These are phyloP conservation scores for Aselliscus stoliczkanus DNA, from an alignment of 2,797 vertebrate genomes.

Conservation along the genomic window DNA sequence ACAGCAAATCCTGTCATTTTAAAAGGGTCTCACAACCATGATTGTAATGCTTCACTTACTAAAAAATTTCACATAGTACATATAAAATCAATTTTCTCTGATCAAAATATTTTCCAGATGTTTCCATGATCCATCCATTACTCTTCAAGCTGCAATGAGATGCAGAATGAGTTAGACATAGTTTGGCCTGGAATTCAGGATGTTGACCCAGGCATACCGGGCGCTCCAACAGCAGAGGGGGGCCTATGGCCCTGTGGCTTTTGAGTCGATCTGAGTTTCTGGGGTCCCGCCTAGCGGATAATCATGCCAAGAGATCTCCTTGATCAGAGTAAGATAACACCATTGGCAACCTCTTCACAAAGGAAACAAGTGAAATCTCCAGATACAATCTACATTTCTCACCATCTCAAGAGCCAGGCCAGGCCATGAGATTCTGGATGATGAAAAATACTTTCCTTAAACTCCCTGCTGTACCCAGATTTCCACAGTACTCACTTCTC, in stretches of 20 bases:
- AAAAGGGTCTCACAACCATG: neutral
- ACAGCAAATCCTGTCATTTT: neutral
- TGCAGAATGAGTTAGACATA: neutral
- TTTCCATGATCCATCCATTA: neutral
- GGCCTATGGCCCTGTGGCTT: neutral
- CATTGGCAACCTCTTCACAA: neutral
- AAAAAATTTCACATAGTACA: neutral
- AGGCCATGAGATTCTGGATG: neutral
- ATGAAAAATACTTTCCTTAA: neutral
- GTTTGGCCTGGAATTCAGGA: neutral
- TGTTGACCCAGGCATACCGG: neutral
- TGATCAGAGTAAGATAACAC: neutral
- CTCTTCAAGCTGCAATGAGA: neutral
- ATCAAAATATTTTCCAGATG: constrained; percentile 15
- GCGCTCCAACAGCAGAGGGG: neutral
- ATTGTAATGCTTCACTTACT: neutral
- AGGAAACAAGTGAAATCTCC: neutral
- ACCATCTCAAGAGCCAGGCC: neutral
- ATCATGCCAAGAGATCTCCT: neutral
- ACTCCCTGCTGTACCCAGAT: neutral
- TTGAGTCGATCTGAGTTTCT: neutral
- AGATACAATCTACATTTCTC: neutral
- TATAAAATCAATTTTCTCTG: neutral
- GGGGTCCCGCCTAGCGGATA: neutral
- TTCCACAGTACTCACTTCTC: neutral